phyloP scores from a whole-genome alignment of 2,888 invertebrate genomes.

The Thecocarcelia acutangulata region DNA sequence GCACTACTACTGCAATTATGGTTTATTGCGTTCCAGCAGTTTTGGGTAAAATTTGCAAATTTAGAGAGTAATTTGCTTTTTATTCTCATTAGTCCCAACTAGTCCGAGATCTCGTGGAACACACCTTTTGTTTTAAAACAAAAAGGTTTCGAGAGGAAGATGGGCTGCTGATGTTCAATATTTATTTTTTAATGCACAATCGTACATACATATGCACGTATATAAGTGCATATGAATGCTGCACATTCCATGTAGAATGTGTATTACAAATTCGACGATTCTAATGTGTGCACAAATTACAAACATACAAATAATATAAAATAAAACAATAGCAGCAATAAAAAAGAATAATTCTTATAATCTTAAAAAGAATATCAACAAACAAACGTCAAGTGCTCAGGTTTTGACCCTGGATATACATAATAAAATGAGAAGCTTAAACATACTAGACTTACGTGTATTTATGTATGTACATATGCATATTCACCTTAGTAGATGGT shows the following conservation, averaged over 20 bases:
- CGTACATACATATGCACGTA: constrained; percentile 13
- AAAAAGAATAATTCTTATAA: constrained; percentile 55
- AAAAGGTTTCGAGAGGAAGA: constrained; percentile 26
- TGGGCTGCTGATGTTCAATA: constrained; percentile 34
- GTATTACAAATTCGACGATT: constrained; percentile 30
- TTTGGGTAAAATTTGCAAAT: no score
- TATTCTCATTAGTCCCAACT: no score
- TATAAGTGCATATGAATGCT: constrained; percentile 4
- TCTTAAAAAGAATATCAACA: constrained; percentile 50
- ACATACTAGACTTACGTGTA: no score
- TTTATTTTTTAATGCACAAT: background rate
- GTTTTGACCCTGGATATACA: constrained; percentile 65
- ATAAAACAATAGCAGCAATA: constrained; percentile 31
- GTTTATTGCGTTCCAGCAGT: no score
- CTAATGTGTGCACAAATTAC: background rate
- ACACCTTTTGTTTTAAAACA: constrained; percentile 37
- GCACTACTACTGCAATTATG: no score
- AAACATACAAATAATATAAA: constrained; percentile 2
- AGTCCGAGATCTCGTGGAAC: no score
- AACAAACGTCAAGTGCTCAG: constrained; percentile 50
- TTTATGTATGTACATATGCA: constrained; percentile 32
- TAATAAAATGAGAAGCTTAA: constrained; percentile 39
- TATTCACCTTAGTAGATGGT: constrained; percentile 26
- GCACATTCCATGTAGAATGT: constrained; percentile 20
- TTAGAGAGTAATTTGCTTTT: no score